Conservation (phyloP, 2,888 invertebrate species). For the Trichopoda pennipes region DNA sequence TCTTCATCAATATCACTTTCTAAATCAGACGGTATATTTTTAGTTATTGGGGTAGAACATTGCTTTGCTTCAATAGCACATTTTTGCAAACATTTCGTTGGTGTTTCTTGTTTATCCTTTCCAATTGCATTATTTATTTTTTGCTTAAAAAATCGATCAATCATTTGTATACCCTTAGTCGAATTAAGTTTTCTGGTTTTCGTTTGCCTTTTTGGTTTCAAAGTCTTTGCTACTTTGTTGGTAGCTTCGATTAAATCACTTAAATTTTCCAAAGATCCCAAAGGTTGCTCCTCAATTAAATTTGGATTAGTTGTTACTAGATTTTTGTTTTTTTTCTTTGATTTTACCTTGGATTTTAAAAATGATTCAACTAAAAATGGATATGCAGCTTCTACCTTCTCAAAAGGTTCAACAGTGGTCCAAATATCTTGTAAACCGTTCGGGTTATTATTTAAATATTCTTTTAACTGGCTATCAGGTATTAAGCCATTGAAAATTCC, state of each 20-base stretch:
- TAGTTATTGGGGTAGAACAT: conserved; percentile 77
- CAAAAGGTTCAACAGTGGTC: conserved; percentile 87
- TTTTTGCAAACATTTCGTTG: conserved; percentile 55
- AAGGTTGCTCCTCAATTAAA: conserved; percentile 74
- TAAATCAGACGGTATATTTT: conserved; percentile 74
- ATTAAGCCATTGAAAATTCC: conserved; percentile 83
- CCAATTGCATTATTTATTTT: conserved; percentile 1
- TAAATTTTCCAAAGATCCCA: conserved; percentile 73
- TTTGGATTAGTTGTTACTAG: conserved; percentile 65
- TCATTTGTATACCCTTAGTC: conserved; percentile 74
- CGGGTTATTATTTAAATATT: conserved; percentile 81
- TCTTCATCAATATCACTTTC: conserved; percentile 80
- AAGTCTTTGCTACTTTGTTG: conserved; percentile 74
- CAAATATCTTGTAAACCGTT: conserved; percentile 82
- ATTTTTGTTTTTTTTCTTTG: conserved; percentile 80
- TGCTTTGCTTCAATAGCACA: conserved; percentile 50
- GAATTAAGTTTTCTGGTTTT: conserved; percentile 79
- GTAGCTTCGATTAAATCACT: conserved; percentile 71
- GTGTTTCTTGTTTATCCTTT: conserved; percentile 49
- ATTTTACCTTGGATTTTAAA: conserved; percentile 83
- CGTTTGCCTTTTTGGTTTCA: conserved; percentile 68
- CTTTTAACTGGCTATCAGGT: conserved; percentile 83
- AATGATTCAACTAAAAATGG: conserved; percentile 84
- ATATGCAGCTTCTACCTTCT: conserved; percentile 84
- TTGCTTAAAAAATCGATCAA: conserved; percentile 77